Conservation (phyloP, 2,888 invertebrate genomes). For the Aelia acuminata region DNA sequence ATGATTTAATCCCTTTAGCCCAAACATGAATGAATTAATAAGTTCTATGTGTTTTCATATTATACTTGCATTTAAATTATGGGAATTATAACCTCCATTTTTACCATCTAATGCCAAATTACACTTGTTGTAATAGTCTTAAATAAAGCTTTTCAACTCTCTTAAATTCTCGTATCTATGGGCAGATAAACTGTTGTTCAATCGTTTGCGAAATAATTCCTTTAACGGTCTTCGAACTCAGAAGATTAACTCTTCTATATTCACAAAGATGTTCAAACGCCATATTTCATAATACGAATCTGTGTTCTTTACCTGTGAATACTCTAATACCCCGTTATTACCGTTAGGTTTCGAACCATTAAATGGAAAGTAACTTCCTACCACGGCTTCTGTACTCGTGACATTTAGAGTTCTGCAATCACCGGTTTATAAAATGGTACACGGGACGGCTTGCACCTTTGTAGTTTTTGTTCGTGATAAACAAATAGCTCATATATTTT, state of each 20-base stretch:
- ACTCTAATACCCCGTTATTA: background rate
- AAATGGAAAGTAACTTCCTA: background rate
- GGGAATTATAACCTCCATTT: no score
- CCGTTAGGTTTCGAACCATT: background rate
- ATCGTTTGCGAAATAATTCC: background rate
- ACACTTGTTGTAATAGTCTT: no score
- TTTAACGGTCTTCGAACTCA: background rate
- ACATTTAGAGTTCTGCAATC: constrained; percentile 1
- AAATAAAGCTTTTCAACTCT: no score
- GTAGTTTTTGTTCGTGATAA: background rate
- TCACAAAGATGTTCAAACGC: background rate
- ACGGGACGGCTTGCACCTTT: background rate
- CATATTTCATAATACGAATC: background rate
- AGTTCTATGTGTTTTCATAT: no score
- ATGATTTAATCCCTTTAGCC: no score
- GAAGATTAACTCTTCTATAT: background rate
- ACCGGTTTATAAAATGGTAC: background rate
- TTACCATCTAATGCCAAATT: no score
- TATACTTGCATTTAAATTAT: no score
- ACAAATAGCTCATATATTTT: background rate
- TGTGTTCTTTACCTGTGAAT: background rate
- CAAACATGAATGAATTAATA: no score
- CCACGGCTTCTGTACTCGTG: background rate
- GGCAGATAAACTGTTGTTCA: no score
- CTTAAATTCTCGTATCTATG: no score